Percentiles rank a stretch among this genome's conserved stretches.
Evolutionary conservation across 2,113 vertebrate species (phyloP).

Genomic region (Vidua chalybeata): DNA sequence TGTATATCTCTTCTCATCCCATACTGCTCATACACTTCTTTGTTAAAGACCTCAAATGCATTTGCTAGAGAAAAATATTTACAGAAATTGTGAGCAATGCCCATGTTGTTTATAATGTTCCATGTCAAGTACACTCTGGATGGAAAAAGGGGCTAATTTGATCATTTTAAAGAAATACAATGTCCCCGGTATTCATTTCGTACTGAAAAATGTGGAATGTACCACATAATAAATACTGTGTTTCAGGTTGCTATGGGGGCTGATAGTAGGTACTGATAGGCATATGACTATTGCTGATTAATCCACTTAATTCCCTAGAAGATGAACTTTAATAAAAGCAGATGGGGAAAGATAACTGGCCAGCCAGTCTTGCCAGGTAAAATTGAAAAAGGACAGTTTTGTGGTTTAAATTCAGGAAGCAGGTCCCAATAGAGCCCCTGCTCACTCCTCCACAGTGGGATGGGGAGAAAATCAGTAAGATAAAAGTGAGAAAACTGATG

Average conservation of each 20-base stretch:
- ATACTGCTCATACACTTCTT: background rate
- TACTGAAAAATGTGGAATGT: background rate
- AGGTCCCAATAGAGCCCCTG: accelerated
- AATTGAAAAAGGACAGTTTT: background rate
- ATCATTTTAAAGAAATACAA: background rate
- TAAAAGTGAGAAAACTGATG: background rate
- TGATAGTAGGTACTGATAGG: background rate
- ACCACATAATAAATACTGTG: background rate
- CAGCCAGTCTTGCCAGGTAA: background rate
- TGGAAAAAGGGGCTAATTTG: background rate
- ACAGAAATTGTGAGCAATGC: background rate
- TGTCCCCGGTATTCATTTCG: background rate
- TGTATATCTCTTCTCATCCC: background rate
- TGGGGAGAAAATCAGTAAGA: background rate
- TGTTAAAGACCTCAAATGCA: background rate
- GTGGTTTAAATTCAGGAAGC: background rate
- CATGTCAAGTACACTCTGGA: background rate
- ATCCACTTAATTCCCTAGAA: background rate
- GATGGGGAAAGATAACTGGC: background rate
- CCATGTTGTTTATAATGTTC: background rate
- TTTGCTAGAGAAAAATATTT: background rate
- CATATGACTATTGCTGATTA: background rate
- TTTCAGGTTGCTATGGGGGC: background rate
- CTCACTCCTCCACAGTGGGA: background rate
- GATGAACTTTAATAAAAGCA: background rate